phyloP scores from a whole-genome alignment of 2,113 vertebrate species.

The Strix aluco region DNA sequence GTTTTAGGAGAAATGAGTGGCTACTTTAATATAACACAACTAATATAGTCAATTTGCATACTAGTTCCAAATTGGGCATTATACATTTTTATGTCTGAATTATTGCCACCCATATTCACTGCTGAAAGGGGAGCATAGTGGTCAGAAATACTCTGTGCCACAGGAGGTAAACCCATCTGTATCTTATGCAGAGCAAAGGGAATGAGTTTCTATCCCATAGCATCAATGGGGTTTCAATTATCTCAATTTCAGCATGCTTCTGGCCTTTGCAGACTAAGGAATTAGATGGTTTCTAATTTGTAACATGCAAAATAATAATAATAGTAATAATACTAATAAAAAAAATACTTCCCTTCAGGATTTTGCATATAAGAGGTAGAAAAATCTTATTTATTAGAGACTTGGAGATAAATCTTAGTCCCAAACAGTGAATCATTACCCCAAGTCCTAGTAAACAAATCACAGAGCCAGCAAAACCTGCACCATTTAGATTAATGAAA shows the following conservation, averaged over 20 bases:
- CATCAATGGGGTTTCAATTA: background rate
- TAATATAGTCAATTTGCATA: background rate
- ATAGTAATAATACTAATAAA: background rate
- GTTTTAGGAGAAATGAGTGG: background rate
- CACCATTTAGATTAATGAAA: background rate
- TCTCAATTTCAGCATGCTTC: background rate
- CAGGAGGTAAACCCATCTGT: background rate
- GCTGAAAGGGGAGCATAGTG: background rate
- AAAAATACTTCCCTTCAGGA: background rate
- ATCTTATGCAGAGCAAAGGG: background rate
- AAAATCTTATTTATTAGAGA: background rate
- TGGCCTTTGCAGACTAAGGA: background rate
- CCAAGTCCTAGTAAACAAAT: background rate
- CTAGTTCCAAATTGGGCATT: background rate
- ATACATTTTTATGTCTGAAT: background rate
- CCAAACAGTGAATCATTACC: background rate
- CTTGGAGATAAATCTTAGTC: background rate
- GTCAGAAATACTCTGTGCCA: background rate
- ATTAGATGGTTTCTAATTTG: background rate
- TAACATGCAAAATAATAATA: background rate
- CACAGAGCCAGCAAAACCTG: background rate
- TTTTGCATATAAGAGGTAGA: background rate
- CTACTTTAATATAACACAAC: background rate
- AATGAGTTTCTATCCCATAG: background rate
- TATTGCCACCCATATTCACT: background rate